These are phyloP conservation scores for Zalophus californianus DNA, from an alignment of 2,797 vertebrate species.

Conservation along the genomic window DNA sequence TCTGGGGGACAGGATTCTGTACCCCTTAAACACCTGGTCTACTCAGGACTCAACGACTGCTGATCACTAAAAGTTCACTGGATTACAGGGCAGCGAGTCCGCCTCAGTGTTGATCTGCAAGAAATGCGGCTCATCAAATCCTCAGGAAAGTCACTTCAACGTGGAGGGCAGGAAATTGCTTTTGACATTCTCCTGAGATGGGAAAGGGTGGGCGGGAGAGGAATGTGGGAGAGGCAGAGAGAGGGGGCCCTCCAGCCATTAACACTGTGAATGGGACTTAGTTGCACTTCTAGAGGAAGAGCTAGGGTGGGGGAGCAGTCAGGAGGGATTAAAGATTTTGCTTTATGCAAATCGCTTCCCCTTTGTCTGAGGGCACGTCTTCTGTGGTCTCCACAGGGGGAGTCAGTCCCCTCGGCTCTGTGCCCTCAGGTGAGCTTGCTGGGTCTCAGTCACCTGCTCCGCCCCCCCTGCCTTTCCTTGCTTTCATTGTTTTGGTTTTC, in stretches of 20 bases:
- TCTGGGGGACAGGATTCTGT: not conserved
- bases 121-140: not conserved
- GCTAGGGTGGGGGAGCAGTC: not conserved
- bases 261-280: not conserved
- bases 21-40: too few species aligned
- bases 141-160: not conserved
- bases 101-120: not conserved
- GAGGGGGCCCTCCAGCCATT: not conserved
- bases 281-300: not conserved
- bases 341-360: not conserved
- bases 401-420: not conserved
- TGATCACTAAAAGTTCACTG: not conserved
- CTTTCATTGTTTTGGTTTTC: not conserved
- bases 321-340: not conserved
- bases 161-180: not conserved
- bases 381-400: not conserved
- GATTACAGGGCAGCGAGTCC: not conserved
- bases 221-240: accelerated
- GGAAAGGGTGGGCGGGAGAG: not conserved
- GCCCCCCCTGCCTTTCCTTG: not conserved
- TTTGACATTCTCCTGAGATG: not conserved
- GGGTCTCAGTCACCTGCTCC: not conserved
- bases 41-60: not conserved
- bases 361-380: not conserved
- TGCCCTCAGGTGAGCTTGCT: accelerated